These are phyloP conservation scores for Poeciliopsis paucimaculata DNA, from an alignment of 2,797 vertebrate species.

Conservation along the genomic window DNA sequence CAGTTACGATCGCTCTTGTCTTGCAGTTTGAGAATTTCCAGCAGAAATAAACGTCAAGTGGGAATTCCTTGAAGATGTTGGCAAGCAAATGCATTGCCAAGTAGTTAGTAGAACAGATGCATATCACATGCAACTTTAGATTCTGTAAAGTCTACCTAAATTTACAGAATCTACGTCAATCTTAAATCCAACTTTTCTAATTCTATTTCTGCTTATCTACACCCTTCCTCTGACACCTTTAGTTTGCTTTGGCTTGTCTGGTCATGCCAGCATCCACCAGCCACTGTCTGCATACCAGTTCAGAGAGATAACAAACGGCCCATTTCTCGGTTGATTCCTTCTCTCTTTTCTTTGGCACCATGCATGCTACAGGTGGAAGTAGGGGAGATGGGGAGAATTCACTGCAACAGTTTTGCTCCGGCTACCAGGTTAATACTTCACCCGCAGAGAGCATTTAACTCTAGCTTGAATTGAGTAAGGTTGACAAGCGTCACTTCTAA, in stretches of 20 bases:
- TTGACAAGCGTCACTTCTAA: slow-evolving; percentile 27
- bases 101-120: too few species aligned
- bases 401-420: slow-evolving; percentile 40
- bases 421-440: slow-evolving; percentile 34
- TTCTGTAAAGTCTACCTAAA: slow-evolving; percentile 16
- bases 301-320: slow-evolving; percentile 66
- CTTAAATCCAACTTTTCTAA: slow-evolving; percentile 57
- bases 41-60: slow-evolving; percentile 34
- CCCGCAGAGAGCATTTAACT: slow-evolving; percentile 33
- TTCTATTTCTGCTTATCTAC: slow-evolving; percentile 58
- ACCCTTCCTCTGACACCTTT: slow-evolving; percentile 65
- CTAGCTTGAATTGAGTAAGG: slow-evolving; percentile 28
- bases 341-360: slow-evolving; percentile 63
- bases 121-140: too few species aligned
- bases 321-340: slow-evolving; percentile 28
- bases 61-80: slow-evolving; percentile 43
- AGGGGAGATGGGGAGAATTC: slow-evolving; percentile 42
- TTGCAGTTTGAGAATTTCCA: slow-evolving; percentile 9
- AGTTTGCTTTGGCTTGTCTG: slow-evolving; percentile 69
- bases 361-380: slow-evolving; percentile 64
- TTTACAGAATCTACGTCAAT: slow-evolving; percentile 24
- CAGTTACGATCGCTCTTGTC: slow-evolving; percentile 15
- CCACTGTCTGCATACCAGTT: slow-evolving; percentile 70
- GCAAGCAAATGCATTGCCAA: slow-evolving; percentile 12
- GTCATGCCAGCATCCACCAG: slow-evolving; percentile 66